Percentiles rank a stretch among this genome's conserved stretches.
These are phyloP conservation scores for Mythimna ferrago DNA, from an alignment of 2,888 invertebrate species.

Conservation along the genomic window DNA sequence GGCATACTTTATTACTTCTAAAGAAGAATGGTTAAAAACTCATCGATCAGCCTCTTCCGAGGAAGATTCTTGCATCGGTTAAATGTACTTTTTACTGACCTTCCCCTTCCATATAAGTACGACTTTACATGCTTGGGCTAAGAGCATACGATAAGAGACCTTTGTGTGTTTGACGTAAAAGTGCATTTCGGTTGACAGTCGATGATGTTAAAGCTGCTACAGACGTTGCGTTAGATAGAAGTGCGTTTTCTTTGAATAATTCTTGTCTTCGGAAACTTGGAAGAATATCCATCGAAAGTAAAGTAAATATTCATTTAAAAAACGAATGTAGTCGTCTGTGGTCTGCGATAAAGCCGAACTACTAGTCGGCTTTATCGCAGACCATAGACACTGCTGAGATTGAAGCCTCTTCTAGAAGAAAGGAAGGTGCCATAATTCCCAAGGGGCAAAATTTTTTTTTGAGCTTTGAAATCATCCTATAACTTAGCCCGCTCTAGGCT, in stretches of 20 bases:
- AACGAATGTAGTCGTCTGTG: no score
- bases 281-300: background rate
- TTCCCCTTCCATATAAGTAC: slow-evolving; percentile 18
- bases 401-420: no score
- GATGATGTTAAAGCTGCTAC: background rate
- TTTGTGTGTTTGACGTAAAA: slow-evolving; percentile 23
- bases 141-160: slow-evolving; percentile 12
- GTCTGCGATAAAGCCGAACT: no score
- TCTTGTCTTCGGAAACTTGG: background rate
- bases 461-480: no score
- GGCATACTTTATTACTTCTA: slow-evolving; percentile 45
- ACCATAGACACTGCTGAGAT: no score
- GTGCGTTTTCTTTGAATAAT: background rate
- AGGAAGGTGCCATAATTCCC: no score
- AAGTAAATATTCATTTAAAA: background rate
- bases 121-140: background rate
- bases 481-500: no score
- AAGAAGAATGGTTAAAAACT: slow-evolving; percentile 51
- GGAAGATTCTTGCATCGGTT: slow-evolving; percentile 30
- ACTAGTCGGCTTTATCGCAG: no score
- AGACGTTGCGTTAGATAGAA: slow-evolving; percentile 5
- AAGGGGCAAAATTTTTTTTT: no score
- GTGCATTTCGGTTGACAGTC: background rate
- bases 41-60: slow-evolving; percentile 25
- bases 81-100: slow-evolving; percentile 46